Evolutionary conservation across 2,113 vertebrate genomes (phyloP).

Genomic region (Caranx melampygus): DNA sequence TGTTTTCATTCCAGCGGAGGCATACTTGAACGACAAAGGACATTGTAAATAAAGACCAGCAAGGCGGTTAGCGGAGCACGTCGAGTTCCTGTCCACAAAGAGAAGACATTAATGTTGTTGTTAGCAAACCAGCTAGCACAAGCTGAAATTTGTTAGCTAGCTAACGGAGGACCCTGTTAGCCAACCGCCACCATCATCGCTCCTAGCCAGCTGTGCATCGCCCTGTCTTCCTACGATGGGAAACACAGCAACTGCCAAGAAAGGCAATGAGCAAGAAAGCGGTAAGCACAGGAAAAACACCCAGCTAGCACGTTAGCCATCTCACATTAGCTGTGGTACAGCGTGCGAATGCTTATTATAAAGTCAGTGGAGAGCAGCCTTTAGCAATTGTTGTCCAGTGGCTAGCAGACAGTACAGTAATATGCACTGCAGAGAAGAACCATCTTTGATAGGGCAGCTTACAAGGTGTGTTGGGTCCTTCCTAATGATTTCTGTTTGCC

Average conservation of each 20-base stretch:
- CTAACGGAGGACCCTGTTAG: constrained; percentile 77
- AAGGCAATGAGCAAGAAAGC: constrained; percentile 94
- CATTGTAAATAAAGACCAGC: constrained; percentile 45
- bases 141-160: constrained; percentile 72
- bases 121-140: constrained; percentile 61
- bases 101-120: constrained; percentile 70
- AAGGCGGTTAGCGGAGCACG: constrained; percentile 42
- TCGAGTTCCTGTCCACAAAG: constrained; percentile 44
- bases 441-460: constrained; percentile 62
- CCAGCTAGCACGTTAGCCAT: constrained; percentile 12
- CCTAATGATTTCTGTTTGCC: constrained; percentile 17
- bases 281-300: constrained; percentile 82
- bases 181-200: constrained; percentile 69
- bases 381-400: constrained; percentile 49
- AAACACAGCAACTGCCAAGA: constrained; percentile 93
- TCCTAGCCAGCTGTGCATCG: constrained; percentile 77
- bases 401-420: constrained; percentile 48
- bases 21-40: constrained; percentile 64
- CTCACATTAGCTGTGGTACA: neutral
- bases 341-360: constrained; percentile 12
- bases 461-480: constrained; percentile 29
- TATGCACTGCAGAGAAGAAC: constrained; percentile 49
- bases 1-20: constrained; percentile 78
- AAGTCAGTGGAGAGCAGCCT: constrained; percentile 35
- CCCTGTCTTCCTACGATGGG: constrained; percentile 87